Conservation (phyloP, 2,797 vertebrate species). For the Acrocephalus scirpaceus region DNA sequence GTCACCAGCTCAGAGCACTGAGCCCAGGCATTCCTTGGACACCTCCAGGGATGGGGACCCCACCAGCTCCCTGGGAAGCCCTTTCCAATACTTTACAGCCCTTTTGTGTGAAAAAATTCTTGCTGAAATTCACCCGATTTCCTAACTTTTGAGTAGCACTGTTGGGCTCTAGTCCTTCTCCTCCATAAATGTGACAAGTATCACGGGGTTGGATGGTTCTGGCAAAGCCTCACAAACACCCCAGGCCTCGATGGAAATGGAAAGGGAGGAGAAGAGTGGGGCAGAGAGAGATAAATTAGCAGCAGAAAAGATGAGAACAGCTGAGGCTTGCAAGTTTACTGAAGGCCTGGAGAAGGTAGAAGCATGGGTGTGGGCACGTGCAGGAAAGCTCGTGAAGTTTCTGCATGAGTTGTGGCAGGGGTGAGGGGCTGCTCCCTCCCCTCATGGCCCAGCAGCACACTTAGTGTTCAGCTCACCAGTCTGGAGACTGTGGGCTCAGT, state of each 20-base stretch:
- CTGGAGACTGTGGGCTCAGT: background rate
- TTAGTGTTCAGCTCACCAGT: background rate
- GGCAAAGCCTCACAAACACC: background rate
- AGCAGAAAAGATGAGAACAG: background rate
- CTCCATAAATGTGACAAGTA: background rate
- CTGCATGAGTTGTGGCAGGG: background rate
- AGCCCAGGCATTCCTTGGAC: background rate
- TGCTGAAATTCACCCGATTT: background rate
- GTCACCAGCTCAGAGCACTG: background rate
- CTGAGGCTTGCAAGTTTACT: background rate
- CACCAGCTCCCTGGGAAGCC: background rate
- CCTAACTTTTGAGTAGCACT: background rate
- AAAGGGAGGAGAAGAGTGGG: background rate
- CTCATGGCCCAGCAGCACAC: background rate
- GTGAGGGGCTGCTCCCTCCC: background rate
- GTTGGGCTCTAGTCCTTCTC: background rate
- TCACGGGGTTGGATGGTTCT: background rate
- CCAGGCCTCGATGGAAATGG: background rate
- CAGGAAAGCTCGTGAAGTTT: background rate
- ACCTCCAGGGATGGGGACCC: no score
- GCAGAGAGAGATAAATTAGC: background rate
- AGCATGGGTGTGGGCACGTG: background rate
- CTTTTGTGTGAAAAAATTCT: background rate
- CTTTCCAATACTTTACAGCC: background rate
- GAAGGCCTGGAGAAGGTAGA: background rate